Conservation (phyloP, 1,140 invertebrate genomes). For the Sweltsa coloradensis region DNA sequence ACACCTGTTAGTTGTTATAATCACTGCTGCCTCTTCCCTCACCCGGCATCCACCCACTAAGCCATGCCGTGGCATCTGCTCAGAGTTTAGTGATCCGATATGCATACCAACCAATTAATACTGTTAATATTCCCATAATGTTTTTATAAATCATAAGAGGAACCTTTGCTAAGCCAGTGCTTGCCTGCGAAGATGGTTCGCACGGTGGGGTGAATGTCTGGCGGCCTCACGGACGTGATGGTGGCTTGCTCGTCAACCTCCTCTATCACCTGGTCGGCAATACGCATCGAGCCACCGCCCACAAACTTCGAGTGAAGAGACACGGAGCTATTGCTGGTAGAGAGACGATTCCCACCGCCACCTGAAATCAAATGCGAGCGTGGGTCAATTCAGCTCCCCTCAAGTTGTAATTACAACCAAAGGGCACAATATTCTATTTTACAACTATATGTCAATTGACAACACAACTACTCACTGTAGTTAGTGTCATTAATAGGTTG, state of each 20-base stretch:
- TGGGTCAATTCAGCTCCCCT: too few relatives aligned
- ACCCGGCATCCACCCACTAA: too few relatives aligned
- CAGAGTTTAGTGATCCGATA: not conserved
- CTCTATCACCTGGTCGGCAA: conserved; percentile 64
- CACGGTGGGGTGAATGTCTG: conserved; percentile 35
- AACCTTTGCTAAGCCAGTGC: conserved; percentile 6
- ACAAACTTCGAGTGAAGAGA: conserved; percentile 7
- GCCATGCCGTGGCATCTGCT: too few relatives aligned
- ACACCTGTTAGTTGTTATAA: too few relatives aligned
- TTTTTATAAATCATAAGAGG: not conserved
- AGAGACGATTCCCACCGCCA: not conserved
- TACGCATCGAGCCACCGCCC: conserved; percentile 46
- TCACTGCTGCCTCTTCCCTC: too few relatives aligned
- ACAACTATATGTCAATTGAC: too few relatives aligned
- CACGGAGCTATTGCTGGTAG: conserved; percentile 6
- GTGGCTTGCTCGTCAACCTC: conserved; percentile 72
- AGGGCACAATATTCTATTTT: too few relatives aligned
- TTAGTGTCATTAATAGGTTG: too few relatives aligned
- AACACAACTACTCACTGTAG: too few relatives aligned
- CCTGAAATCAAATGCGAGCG: too few relatives aligned
- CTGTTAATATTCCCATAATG: not conserved
- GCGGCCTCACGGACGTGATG: conserved; percentile 49
- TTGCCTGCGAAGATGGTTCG: conserved; percentile 34
- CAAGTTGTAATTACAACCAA: too few relatives aligned
- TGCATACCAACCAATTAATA: too few relatives aligned